These are phyloP conservation scores for Standfussiana lucernea DNA, from an alignment of 2,888 invertebrate genomes.

Conservation along the genomic window DNA sequence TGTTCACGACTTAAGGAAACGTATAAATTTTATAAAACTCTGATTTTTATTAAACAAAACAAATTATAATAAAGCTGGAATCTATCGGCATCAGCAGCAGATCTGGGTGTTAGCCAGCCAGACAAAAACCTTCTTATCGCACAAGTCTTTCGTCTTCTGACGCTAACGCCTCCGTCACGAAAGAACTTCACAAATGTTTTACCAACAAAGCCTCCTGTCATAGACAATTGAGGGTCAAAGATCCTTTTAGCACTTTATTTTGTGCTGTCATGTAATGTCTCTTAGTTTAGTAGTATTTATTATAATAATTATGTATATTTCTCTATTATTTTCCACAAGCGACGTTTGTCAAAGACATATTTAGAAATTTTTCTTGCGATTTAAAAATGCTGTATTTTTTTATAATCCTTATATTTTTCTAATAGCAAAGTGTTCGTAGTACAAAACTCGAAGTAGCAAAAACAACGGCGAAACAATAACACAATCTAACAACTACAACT, in stretches of 20 bases:
- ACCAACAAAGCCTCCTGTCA: not conserved
- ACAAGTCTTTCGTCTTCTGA: not conserved
- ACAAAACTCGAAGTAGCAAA: constrained; percentile 3
- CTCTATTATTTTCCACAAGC: not conserved
- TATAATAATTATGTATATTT: not conserved
- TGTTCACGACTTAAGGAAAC: not conserved
- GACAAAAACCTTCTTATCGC: not conserved
- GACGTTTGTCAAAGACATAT: not conserved
- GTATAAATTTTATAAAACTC: not conserved
- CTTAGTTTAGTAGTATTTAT: no score
- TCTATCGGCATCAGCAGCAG: not conserved
- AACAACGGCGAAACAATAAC: constrained; percentile 2
- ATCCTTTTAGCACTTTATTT: not conserved
- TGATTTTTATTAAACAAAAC: not conserved
- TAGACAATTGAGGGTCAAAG: not conserved
- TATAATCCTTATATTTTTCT: constrained; percentile 41
- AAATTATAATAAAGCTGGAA: not conserved
- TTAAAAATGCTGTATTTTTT: not conserved
- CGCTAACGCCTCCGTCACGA: not conserved
- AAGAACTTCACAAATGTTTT: not conserved
- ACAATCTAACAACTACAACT: not conserved
- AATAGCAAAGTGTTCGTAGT: constrained; percentile 47
- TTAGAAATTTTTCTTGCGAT: not conserved
- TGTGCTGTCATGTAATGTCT: not conserved
- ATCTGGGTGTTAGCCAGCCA: not conserved